These are phyloP conservation scores for Eupithecia dodoneata DNA, from an alignment of 2,888 invertebrate genomes.

Conservation along the genomic window DNA sequence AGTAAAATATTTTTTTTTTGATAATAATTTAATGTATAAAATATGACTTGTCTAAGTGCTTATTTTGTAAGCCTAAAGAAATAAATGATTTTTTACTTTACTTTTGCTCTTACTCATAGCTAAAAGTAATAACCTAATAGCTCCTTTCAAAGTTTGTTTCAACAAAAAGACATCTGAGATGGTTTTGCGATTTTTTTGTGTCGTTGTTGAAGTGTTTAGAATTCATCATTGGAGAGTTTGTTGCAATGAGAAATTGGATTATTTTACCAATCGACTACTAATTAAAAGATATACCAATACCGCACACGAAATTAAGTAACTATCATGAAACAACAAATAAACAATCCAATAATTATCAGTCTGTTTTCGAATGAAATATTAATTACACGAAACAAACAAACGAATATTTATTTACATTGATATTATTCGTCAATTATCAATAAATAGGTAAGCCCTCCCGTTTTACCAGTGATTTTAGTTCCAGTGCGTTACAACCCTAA, in stretches of 20 bases:
- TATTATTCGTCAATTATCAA: too few species aligned
- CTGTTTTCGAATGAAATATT: neutral
- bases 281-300: neutral
- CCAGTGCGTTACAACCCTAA: slow-evolving; percentile 60
- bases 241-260: neutral
- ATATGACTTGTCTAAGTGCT: too few species aligned
- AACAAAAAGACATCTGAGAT: too few species aligned
- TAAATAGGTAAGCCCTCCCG: neutral
- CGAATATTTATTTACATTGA: too few species aligned
- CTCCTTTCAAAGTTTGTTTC: too few species aligned
- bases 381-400: neutral
- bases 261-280: neutral
- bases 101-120: too few species aligned
- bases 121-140: too few species aligned
- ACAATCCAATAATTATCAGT: neutral
- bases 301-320: neutral
- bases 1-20: too few species aligned
- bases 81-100: too few species aligned
- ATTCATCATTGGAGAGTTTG: neutral
- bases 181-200: too few species aligned
- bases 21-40: too few species aligned
- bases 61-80: too few species aligned
- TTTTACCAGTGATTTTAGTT: slow-evolving; percentile 1
- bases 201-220: neutral
- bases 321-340: neutral